Evolutionary conservation across 2,888 invertebrate genomes (phyloP).

Genomic region (Leptarthrus brevirostris): DNA sequence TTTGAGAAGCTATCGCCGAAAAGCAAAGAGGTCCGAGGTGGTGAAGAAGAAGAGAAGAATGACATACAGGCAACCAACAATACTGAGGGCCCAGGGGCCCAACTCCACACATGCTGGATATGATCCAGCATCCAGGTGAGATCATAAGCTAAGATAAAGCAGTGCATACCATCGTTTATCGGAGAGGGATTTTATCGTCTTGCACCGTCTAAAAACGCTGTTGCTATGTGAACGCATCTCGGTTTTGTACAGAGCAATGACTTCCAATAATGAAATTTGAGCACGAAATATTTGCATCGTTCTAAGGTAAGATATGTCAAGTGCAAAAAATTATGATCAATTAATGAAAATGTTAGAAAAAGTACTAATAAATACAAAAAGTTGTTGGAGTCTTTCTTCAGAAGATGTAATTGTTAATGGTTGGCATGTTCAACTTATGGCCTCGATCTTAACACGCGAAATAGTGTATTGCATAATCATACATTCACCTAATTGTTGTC

Average conservation of each 20-base stretch:
- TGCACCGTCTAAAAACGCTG: slow-evolving; percentile 6
- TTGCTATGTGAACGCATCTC: slow-evolving; percentile 26
- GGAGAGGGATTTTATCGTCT: slow-evolving; percentile 42
- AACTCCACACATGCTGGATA: slow-evolving; percentile 2
- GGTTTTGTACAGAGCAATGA: slow-evolving; percentile 6
- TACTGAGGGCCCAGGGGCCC: slow-evolving; percentile 23
- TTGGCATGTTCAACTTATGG: too few species aligned
- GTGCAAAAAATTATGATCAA: too few species aligned
- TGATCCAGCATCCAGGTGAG: slow-evolving; percentile 42
- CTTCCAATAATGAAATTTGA: slow-evolving; percentile 24
- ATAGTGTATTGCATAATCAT: too few species aligned
- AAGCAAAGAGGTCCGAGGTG: slow-evolving; percentile 12
- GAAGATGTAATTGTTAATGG: too few species aligned
- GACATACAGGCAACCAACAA: slow-evolving; percentile 25
- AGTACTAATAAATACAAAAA: too few species aligned
- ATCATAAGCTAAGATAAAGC: slow-evolving; percentile 44
- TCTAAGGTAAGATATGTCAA: too few species aligned
- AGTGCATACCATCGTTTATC: slow-evolving; percentile 41
- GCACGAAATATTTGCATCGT: slow-evolving; percentile 27
- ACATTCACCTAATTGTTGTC: too few species aligned
- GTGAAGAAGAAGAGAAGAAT: slow-evolving; percentile 22
- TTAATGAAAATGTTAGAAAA: too few species aligned
- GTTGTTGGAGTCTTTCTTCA: too few species aligned
- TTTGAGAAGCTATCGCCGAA: slow-evolving; percentile 42
- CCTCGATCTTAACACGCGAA: too few species aligned